Percentiles rank a stretch among this genome's conserved stretches.
Conservation (phyloP, 2,113 vertebrate species). For the Albula glossodonta region DNA sequence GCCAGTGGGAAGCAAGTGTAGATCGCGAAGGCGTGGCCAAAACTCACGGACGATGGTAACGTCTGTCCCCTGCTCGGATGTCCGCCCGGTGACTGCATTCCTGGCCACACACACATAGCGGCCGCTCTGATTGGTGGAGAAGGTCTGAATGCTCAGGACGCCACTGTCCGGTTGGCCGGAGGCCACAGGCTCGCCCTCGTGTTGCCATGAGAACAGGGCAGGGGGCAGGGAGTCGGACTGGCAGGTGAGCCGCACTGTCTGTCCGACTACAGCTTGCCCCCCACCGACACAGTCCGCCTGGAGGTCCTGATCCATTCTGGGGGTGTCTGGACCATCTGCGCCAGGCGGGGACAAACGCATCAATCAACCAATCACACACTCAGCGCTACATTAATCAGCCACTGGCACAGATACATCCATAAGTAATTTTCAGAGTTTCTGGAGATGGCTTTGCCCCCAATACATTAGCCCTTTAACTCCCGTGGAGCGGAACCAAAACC, state of each 20-base stretch:
- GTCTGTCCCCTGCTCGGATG: conserved; percentile 48
- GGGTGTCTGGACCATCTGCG: conserved; percentile 68
- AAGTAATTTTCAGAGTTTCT: too few species aligned
- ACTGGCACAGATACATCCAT: too few species aligned
- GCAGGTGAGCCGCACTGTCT: conserved; percentile 62
- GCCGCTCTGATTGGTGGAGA: conserved; percentile 58
- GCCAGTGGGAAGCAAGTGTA: conserved; percentile 23
- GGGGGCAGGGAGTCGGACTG: conserved; percentile 61
- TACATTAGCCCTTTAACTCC: too few species aligned
- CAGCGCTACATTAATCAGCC: not conserved
- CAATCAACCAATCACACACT: not conserved
- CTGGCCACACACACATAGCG: conserved; percentile 59
- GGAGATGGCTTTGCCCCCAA: too few species aligned
- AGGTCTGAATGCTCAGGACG: conserved; percentile 61
- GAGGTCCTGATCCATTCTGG: conserved; percentile 49
- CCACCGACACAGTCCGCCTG: conserved; percentile 59
- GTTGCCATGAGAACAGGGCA: conserved; percentile 65
- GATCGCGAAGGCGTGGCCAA: conserved; percentile 26
- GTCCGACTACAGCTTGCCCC: conserved; percentile 59
- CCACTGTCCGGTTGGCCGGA: conserved; percentile 48
- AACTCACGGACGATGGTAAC: conserved; percentile 67
- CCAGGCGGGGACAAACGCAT: not conserved
- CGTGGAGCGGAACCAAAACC: too few species aligned
- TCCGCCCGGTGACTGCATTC: conserved; percentile 55
- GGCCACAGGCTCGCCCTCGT: conserved; percentile 50